Evolutionary conservation across 2,888 invertebrate species (phyloP), one percentile per base, ranked within the genome.

Genomic region (Diaperis boleti): DNA sequence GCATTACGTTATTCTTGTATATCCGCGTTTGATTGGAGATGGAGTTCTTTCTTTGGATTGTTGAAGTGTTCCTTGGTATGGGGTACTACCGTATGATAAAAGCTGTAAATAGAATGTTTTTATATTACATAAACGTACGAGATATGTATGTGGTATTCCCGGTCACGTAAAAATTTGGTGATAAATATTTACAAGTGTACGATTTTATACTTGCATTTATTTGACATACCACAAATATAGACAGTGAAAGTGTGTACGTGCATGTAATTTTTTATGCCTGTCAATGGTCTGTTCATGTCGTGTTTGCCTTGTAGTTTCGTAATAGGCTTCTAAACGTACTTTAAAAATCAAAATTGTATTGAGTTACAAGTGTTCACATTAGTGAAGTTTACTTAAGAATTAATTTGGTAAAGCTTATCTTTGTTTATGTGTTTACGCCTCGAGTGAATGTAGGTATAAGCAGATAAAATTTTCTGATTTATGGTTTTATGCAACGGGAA

Each of bases 111-210:
- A n/a, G n/a, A n/a, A n/a, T n/a, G n/a, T n/a, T n/a, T n/a, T n/a
- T n/a, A n/a, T n/a, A n/a, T n/a, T n/a, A n/a, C n/a, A n/a, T n/a
- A n/a, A n/a, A n/a, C n/a, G n/a, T n/a, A n/a, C n/a, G n/a, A n/a
- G n/a, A n/a, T n/a, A n/a, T 45, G 18, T 13, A 8, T 45, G 45
- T 10, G 45, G 15, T 47, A 15, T 44, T 14, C 22, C 14, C 47
- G 18, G 50, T 35, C 37, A 50, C 35, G 50, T 50, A 50, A 50
- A 47, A 13, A 14, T 14, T 39, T 20, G 10, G 26, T 54, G 44
- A 54, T 55, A 47, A 45, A 61, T 61, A 61, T 61, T 61, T 55
- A 61, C 55, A 11, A 17, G 3, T 35, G 44, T 49, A 20, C 20
- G 31, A 10, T 60, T 45, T 39, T 61, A 17, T 37, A 29, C 47